A percentile compares a stretch with the other conserved stretches of the same genome.
Conservation (phyloP, 2,797 vertebrate genomes). For the Micromesistius poutassou region DNA sequence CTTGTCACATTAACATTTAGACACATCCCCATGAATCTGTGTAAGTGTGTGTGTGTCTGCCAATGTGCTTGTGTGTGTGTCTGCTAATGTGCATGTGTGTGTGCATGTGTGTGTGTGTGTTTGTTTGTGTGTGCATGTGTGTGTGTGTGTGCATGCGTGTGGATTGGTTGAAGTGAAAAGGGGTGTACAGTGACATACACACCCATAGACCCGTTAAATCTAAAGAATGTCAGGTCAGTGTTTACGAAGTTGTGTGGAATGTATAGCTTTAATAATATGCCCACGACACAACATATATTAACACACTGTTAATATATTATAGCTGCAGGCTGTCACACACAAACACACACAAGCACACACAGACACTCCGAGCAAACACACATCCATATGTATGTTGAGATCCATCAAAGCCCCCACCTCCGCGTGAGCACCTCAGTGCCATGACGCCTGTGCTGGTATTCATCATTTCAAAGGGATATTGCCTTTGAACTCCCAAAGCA, state of each 20-base stretch:
- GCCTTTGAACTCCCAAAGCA: constrained; percentile 61
- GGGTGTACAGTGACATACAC: too few species aligned
- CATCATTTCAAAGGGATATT: constrained; percentile 57
- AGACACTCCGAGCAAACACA: constrained; percentile 4
- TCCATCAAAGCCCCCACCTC: constrained; percentile 43
- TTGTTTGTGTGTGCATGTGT: neutral
- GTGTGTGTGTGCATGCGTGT: neutral
- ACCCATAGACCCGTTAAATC: neutral
- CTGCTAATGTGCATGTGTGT: too few species aligned
- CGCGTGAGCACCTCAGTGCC: constrained; percentile 35
- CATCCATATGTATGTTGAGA: neutral
- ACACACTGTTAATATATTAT: neutral
- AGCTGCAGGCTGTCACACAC: neutral
- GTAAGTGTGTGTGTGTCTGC: neutral
- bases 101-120: neutral
- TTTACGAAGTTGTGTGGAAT: neutral
- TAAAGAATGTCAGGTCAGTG: neutral
- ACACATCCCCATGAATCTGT: neutral
- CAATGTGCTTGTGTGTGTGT: constrained; percentile 1
- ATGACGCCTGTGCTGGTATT: constrained; percentile 51
- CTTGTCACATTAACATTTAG: neutral
- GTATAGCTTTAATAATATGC: neutral
- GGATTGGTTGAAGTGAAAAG: neutral
- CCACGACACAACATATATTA: neutral
- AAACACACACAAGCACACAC: constrained; percentile 4